These are phyloP conservation scores for Premnoplex brunnescens DNA, from an alignment of 2,797 vertebrate genomes.

Conservation along the genomic window DNA sequence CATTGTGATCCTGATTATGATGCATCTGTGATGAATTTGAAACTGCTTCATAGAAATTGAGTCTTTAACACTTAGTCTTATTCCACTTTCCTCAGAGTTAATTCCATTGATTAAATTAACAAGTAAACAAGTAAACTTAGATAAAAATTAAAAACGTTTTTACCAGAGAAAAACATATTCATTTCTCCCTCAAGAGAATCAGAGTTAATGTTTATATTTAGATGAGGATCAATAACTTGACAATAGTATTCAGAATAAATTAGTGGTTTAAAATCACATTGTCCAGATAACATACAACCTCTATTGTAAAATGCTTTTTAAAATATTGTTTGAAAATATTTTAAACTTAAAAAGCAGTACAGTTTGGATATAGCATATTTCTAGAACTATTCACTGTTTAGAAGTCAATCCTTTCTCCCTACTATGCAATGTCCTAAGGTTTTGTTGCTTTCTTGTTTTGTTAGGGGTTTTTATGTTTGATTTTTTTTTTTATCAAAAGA, in stretches of 20 bases:
- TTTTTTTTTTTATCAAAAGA: neutral
- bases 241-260: neutral
- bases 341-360: neutral
- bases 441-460: neutral
- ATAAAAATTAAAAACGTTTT: neutral
- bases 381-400: neutral
- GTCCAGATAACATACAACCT: neutral
- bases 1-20: neutral
- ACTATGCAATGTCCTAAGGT: neutral
- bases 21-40: neutral
- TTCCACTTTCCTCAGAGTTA: neutral
- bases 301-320: neutral
- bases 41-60: neutral
- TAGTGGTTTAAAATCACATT: neutral
- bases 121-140: neutral
- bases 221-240: neutral
- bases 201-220: neutral
- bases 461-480: too few relatives aligned
- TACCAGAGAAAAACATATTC: neutral
- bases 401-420: neutral
- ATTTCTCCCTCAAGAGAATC: neutral
- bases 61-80: neutral
- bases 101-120: neutral
- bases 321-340: neutral
- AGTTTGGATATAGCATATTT: neutral